Base-by-base conservation (phyloP, 2,888 invertebrate genomes). In the Cryptocheilus praepositus region DNA sequence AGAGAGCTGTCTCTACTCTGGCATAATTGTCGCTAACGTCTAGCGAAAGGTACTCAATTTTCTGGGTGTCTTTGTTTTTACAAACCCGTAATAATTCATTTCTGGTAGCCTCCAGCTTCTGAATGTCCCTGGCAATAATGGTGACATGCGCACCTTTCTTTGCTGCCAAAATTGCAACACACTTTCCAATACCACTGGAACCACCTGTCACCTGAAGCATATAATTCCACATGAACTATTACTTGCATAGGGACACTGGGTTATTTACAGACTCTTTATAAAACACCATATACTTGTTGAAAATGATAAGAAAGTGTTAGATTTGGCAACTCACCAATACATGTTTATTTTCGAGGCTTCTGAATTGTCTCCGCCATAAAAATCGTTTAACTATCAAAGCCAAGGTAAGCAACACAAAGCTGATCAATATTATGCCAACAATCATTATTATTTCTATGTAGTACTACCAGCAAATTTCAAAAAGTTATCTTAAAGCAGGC, bases 141-240 rank as follows among this genome's bases (percentile, higher is more conserved):
- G 98, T 97, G 0, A 99, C 96, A 89, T 95, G 91, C 3, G 98
- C 98, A 28, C 98, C 98, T 79, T 92, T 89, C 81, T 90, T 91
- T 0, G 94, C 95, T 11, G 94, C 95, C 83, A 95, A 92, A 25
- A 93, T 90, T 0, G 97, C 98, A 15, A 95, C 88, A 66, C 94
- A 92, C 88, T 95, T 94, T 0, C 98, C 99, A 80, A 99, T 99
- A 7, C 98, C 98, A 89, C 96, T 97, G 0, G 98, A 98, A 13
- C 98, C 98, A 52, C 98, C 98, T 28, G 98, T 98, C 53, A 98
- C 91, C 92, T 93, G 3, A 67, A 61, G 45, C 58, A 61, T 36
- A n/a, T 44, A 18, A 22, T 55, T 49, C 11, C 15, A 46, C 2
- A 49, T 3, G 16, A 2, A 11, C 1, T 21, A 52, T 18, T 49